phyloP scores from a whole-genome alignment of 2,113 vertebrate species.

The Brachypteracias leptosomus region DNA sequence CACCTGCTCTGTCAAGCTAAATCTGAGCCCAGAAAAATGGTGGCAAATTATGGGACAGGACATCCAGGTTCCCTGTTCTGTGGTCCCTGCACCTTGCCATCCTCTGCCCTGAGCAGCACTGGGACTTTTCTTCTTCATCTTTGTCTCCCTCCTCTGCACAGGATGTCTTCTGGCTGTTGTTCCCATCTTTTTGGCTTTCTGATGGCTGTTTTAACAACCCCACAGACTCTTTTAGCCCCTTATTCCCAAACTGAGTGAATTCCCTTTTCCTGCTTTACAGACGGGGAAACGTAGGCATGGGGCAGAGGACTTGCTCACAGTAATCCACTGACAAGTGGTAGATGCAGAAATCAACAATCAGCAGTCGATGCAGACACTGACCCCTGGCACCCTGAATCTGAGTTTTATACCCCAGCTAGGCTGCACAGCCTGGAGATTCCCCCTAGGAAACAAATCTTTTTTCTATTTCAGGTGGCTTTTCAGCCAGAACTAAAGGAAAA shows the following conservation, averaged over 20 bases:
- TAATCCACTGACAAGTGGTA: fast-evolving
- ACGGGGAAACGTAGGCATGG: neutral
- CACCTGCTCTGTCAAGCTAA: neutral
- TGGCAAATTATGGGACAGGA: neutral
- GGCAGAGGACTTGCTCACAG: neutral
- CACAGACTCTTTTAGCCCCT: fast-evolving
- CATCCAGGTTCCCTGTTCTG: fast-evolving
- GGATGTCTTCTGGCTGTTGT: fast-evolving
- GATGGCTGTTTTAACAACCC: neutral
- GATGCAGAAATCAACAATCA: neutral
- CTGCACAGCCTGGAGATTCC: neutral
- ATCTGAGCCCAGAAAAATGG: neutral
- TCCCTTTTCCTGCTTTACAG: neutral
- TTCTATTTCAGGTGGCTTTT: neutral
- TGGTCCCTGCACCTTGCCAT: neutral
- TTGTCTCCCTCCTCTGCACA: neutral
- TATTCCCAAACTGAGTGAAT: neutral
- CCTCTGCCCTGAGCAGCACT: neutral
- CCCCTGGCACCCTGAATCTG: fast-evolving
- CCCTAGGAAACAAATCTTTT: neutral
- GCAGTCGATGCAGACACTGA: neutral
- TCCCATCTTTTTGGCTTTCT: neutral
- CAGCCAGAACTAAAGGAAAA: neutral
- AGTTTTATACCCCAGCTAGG: neutral
- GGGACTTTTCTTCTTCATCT: neutral